Evolutionary conservation across 2,113 vertebrate genomes (phyloP), one percentile per base, ranked within the genome.

Genomic region (Ochotona princeps): DNA sequence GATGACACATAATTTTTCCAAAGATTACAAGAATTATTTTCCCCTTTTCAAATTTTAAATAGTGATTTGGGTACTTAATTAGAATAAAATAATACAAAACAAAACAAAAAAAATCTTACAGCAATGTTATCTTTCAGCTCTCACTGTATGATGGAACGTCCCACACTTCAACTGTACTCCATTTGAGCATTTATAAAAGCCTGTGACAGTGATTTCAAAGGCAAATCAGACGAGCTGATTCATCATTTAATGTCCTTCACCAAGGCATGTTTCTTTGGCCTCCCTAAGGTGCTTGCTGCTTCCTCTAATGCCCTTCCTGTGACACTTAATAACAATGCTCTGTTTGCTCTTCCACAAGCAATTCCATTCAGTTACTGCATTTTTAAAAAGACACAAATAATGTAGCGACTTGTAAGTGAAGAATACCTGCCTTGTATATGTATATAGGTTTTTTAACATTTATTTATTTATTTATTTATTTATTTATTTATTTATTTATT

Each of bases 201-300:
- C 38, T 54, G 85, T 96, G 92, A 94, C 86, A 83, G 96, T 86
- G 93, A 96, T 94, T 93, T 95, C 93, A 95, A 94, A 90, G 76
- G 89, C 18, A 94, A 83, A 63, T 82, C 44, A 81, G 78, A 63
- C 74, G 87, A 89, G 21, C 30, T 94, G 89, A 92, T 95, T 89
- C 91, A 95, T 96, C 84, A 87, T 79, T 96, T 84, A 89, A n/a
- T 79, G 78, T 49, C 49, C 69, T 87, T 32, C 73, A 74, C 28
- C 21, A 65, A 92, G 57, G 30, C 84, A 49, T 79, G 82, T 81
- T 83, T 70, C 81, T 54, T 60, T 91, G 72, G 67, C 67, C 84
- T 84, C 82, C 87, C 87, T 80, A 74, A 89, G 63, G 44, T 79
- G 49, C 69, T 79, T 95, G n/a, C 66, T 20, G 57, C 89, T 91